Base-by-base conservation (phyloP, 1,140 invertebrate species). In the Drosophila ohnishii region DNA sequence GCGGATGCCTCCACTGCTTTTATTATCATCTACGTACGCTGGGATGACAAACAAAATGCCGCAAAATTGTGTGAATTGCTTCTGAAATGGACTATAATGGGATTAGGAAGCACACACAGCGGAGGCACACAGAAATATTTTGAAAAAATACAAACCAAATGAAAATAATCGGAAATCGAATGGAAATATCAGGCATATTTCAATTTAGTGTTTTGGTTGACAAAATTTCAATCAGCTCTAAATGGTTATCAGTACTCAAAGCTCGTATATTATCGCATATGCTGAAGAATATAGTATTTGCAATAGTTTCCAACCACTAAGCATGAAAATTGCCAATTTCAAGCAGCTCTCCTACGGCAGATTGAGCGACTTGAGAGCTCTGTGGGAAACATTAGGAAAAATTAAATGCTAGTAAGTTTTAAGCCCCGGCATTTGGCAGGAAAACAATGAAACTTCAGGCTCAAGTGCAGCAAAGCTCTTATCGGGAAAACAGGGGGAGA, bases 391-490 rank as follows among this genome's bases (percentile, higher is more conserved):
- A 76, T 72, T 75, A 74, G 60, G 51, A 71, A 74, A 64, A 85
- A 80, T 76, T 56, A 80, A 80, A 85, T 51, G 37, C 45, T 30
- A 40, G 64, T 66, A 63, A 74, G 65, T 83, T 65, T 86, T 76
- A 87, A 86, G 83, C 83, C 70, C 79, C 70, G 53, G 65, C 70
- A 64, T 74, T 78, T 67, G 74, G 62, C 66, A 80, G 53, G 47
- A 66, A 80, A 74, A 85, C 73, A 87, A 76, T 65, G 66, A 53
- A 71, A 87, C 75, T 86, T 63, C 63, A 70, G 62, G 56, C 79
- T 79, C 59, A 58, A 87, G 70, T 86, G 78, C 75, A 71, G 74
- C 69, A 72, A 72, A 66, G 72, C 82, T 85, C 82, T 85, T 85
- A 85, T 85, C 81, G 84, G 45, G 55, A 64, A 76, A 22, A 50